Evolutionary conservation across 2,113 vertebrate species (phyloP).

Genomic region (Eubucco bourcierii): DNA sequence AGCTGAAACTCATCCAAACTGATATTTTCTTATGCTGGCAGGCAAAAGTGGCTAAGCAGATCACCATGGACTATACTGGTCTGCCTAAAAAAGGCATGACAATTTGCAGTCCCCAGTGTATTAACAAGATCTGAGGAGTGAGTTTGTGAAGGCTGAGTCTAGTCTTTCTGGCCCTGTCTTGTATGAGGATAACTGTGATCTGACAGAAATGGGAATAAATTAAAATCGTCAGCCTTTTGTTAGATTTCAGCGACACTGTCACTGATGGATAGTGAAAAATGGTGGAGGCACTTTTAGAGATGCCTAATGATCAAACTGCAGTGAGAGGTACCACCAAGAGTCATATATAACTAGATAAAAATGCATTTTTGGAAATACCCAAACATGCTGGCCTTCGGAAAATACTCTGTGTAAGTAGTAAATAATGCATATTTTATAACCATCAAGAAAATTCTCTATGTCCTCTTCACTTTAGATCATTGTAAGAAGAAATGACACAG

Average conservation of each 20-base stretch:
- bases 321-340: neutral
- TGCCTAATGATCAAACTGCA: neutral
- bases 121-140: neutral
- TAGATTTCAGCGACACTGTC: neutral
- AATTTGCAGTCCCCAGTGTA: neutral
- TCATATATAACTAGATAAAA: neutral
- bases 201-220: neutral
- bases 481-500: conserved; percentile 21
- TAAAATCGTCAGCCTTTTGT: neutral
- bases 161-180: neutral
- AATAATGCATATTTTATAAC: conserved; percentile 42
- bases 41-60: neutral
- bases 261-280: neutral
- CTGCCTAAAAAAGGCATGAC: neutral
- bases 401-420: conserved; percentile 33
- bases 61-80: neutral
- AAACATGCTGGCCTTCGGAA: neutral
- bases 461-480: conserved; percentile 54
- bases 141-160: neutral
- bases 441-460: conserved; percentile 59
- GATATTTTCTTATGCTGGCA: neutral
- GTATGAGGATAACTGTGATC: neutral
- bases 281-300: neutral
- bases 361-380: conserved; percentile 18
- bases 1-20: neutral